A percentile compares a stretch with the other conserved stretches of the same genome.
phyloP scores from a whole-genome alignment of 2,888 invertebrate species.

The Epinotia ramella region DNA sequence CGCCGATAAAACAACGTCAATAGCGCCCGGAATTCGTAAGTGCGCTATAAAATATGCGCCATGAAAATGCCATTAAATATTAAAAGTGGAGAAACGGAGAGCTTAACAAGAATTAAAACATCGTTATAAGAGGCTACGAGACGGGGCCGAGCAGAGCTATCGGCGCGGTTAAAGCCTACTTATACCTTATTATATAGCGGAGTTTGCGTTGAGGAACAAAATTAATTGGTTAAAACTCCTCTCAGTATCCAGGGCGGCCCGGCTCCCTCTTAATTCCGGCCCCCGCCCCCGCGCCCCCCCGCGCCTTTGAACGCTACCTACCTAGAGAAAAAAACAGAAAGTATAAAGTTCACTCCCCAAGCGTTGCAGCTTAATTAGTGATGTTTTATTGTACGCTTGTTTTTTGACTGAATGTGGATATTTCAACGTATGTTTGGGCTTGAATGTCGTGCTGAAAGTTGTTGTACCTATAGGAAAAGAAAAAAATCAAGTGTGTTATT shows the following conservation, averaged over 20 bases:
- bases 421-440: neutral
- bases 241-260: slow-evolving; percentile 84
- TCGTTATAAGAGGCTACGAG: slow-evolving; percentile 82
- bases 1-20: slow-evolving; percentile 71
- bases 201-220: slow-evolving; percentile 87
- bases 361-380: slow-evolving; percentile 81
- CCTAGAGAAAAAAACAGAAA: slow-evolving; percentile 85
- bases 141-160: slow-evolving; percentile 75
- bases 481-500: no score
- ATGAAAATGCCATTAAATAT: slow-evolving; percentile 85
- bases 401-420: neutral
- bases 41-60: slow-evolving; percentile 83
- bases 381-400: slow-evolving; percentile 39
- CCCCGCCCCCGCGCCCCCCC: slow-evolving; percentile 70
- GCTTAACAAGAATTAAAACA: slow-evolving; percentile 86
- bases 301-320: slow-evolving; percentile 86
- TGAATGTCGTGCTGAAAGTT: no score
- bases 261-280: slow-evolving; percentile 80
- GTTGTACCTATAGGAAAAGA: neutral
- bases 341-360: slow-evolving; percentile 79
- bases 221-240: slow-evolving; percentile 87
- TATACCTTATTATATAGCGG: slow-evolving; percentile 86
- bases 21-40: slow-evolving; percentile 80
- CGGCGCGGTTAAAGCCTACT: slow-evolving; percentile 85
- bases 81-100: slow-evolving; percentile 85